These are phyloP conservation scores for Odontophorus gujanensis DNA, from an alignment of 2,113 vertebrate genomes.

Conservation along the genomic window DNA sequence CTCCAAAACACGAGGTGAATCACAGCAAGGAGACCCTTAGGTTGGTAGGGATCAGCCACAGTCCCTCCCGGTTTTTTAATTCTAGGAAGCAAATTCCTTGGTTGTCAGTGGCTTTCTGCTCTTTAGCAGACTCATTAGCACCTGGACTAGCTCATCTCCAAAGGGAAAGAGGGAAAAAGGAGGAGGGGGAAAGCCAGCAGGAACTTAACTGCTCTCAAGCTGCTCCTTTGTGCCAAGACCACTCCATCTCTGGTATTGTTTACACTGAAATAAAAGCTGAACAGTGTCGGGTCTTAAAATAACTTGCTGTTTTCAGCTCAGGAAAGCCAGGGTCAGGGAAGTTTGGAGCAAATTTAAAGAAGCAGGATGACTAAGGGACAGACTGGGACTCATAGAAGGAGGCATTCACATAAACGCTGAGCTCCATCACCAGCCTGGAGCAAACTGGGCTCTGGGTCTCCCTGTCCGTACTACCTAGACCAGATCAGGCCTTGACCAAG, in stretches of 20 bases:
- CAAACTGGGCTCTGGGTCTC: background rate
- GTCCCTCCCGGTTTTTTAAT: background rate
- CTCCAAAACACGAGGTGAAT: background rate
- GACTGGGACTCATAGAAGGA: background rate
- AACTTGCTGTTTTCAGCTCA: constrained; percentile 60
- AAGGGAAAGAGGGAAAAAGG: background rate
- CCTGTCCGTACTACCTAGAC: accelerated
- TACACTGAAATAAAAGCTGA: constrained; percentile 67
- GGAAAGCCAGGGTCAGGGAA: constrained; percentile 66
- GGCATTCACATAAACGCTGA: accelerated
- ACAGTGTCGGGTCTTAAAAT: constrained; percentile 69
- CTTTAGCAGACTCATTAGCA: background rate
- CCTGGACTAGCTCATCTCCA: constrained; percentile 9
- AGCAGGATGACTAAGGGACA: constrained; percentile 9
- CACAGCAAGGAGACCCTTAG: background rate
- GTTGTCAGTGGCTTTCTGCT: background rate
- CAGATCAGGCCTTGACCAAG: background rate
- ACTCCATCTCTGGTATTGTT: constrained; percentile 55
- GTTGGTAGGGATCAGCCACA: background rate
- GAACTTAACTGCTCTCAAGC: constrained; percentile 24
- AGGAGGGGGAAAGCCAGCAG: background rate
- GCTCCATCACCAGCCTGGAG: background rate
- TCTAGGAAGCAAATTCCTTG: background rate
- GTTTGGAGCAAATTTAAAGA: constrained; percentile 65
- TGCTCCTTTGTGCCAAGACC: constrained; percentile 57